Conservation (phyloP, 2,113 vertebrate species). For the Pteropus alecto region DNA sequence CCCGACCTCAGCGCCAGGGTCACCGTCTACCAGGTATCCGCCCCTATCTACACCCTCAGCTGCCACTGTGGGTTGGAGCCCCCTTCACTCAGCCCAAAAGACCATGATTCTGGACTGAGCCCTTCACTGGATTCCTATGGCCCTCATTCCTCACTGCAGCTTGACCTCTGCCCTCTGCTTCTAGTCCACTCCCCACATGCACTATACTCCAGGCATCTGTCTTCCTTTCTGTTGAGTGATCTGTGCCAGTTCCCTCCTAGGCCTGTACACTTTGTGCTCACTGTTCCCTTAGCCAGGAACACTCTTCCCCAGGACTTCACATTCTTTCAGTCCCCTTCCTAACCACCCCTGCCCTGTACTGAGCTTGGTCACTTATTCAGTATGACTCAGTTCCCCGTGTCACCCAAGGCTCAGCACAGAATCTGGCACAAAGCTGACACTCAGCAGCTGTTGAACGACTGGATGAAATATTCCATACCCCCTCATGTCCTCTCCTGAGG, state of each 20-base stretch:
- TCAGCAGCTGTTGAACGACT: background rate
- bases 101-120: background rate
- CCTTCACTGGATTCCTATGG: background rate
- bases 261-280: background rate
- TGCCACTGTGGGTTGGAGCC: background rate
- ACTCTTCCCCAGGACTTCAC: background rate
- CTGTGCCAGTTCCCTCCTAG: background rate
- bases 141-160: background rate
- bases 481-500: background rate
- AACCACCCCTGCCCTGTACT: background rate
- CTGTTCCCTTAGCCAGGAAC: background rate
- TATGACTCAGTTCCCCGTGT: background rate
- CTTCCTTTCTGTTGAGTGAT: background rate
- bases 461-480: background rate
- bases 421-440: background rate
- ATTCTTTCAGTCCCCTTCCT: background rate
- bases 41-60: accelerated
- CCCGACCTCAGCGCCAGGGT: conserved; percentile 83
- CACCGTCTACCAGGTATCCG: conserved; percentile 88
- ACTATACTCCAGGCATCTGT: background rate
- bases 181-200: background rate
- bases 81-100: background rate
- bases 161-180: background rate
- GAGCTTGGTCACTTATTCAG: background rate
- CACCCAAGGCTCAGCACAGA: background rate